Evolutionary conservation across 1,140 invertebrate species (phyloP).

Genomic region (Micrasema minimum): DNA sequence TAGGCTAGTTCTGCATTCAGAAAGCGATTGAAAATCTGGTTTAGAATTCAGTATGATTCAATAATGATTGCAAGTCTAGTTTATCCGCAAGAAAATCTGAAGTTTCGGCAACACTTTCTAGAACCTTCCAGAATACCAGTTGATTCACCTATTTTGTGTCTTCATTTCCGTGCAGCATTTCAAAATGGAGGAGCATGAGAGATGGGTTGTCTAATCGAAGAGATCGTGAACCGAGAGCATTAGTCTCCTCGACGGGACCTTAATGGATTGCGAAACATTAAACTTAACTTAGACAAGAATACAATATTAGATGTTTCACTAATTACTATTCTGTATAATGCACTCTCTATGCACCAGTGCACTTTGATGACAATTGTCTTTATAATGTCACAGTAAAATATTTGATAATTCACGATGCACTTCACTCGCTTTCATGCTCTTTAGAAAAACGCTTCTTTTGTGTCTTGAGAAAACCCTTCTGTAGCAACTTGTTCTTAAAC

Average conservation of each 20-base stretch:
- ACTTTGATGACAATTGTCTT: slow-evolving; percentile 22
- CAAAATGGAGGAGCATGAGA: slow-evolving; percentile 53
- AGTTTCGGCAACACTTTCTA: too few relatives aligned
- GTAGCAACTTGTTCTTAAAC: too few relatives aligned
- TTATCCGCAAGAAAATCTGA: too few relatives aligned
- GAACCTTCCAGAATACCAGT: too few relatives aligned
- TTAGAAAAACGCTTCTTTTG: slow-evolving; percentile 36
- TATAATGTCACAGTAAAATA: slow-evolving; percentile 35
- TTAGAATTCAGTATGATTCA: too few relatives aligned
- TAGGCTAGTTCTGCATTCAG: too few relatives aligned
- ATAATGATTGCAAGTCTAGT: too few relatives aligned
- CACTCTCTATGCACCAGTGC: slow-evolving; percentile 43
- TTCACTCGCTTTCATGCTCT: slow-evolving; percentile 54
- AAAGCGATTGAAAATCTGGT: too few relatives aligned
- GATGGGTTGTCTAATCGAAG: slow-evolving; percentile 44
- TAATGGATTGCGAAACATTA: slow-evolving; percentile 12
- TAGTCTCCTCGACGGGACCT: neutral
- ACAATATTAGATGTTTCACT: slow-evolving; percentile 17
- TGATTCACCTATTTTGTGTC: slow-evolving; percentile 14
- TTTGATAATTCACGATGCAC: slow-evolving; percentile 32
- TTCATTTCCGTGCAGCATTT: slow-evolving; percentile 52
- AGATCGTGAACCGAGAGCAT: slow-evolving; percentile 32
- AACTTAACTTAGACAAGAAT: slow-evolving; percentile 4
- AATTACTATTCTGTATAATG: slow-evolving; percentile 6
- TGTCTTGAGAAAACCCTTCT: too few relatives aligned